Base-by-base conservation (phyloP, 1,140 invertebrate genomes). In the Hylaeus anthracinus region DNA sequence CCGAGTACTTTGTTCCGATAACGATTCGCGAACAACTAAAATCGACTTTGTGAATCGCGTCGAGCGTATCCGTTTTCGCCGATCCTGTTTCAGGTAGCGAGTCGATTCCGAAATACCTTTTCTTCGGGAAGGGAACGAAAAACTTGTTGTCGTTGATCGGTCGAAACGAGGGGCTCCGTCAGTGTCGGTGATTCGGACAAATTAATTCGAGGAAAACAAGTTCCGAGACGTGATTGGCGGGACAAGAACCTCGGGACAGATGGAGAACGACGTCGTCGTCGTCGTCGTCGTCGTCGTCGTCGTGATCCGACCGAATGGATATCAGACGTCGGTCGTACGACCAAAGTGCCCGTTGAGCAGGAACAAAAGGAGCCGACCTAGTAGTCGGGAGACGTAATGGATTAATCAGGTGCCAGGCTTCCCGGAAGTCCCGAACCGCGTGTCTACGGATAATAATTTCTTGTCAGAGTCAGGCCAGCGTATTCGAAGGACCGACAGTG, bases 351-450 rank as follows among this genome's bases (percentile, higher is more conserved):
- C 71, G 58, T 71, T 76, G 70, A 61, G 60, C 70, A 64, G 70
- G 79, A 78, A 86, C 84, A 86, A 80, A 86, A 70, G 72, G 72
- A 72, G 69, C 61, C 64, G 69, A 63, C 39, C 51, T 60, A 41
- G 6, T 26, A 67, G 45, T 43, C 12, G 10, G 69, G 82, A 79
- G 55, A 75, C 70, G 83, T 86, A 86, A 86, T 74, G 76, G 84
- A 85, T 86, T 86, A 82, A 85, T 86, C 84, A 85, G 73, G 84
- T 82, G 84, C 72, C 37, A 53, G 72, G 43, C 12, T 58, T 65
- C 3, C 53, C 41, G 73, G 77, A 84, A 65, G 81, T 74, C 53
- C 53, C 66, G 58, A 73, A 71, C 45, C 81, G 69, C 76, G 77
- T 66, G 48, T 65, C 43, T 64, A 48, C n/a, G 72, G 63, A 81